Evolutionary conservation across 2,797 vertebrate species (phyloP), one percentile per base, ranked within the genome.

Genomic region (Thamnophis elegans): DNA sequence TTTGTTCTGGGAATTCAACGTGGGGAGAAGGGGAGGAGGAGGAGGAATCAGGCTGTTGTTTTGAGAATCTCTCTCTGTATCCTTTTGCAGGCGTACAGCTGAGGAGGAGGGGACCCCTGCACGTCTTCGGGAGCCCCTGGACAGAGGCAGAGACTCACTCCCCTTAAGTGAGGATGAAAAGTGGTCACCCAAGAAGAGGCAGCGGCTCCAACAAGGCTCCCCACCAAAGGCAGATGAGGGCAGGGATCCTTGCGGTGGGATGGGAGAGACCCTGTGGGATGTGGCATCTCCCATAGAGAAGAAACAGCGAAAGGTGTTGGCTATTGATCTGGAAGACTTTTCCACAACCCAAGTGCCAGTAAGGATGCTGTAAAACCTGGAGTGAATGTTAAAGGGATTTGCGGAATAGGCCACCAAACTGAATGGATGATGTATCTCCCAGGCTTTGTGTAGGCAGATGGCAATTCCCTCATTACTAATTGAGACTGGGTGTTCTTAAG

Each of bases 281-380:
- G 12, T 93, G 58, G 92, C 92, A 14, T 93, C 92, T 65, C 68
- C 92, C 20, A 93, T 93, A 86, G 92, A 93, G 68, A 93, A 91
- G 58, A 9, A 91, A 59, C 90, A 93, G 22, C 90, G 90, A 73
- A 91, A 6, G 55, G 58, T 91, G 51, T 53, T 93, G 86, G 90
- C 92, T 36, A 51, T 93, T 20, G 90, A 85, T 59, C 68, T 93
- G 68, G 86, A 91, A 42, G 92, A 93, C 56, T 88, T 91, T 32
- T 91, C 86, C 26, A 65, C 58, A 6, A 26, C 42, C 73, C 32
- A 62, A 89, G 56, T 93, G 68, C 92, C 65, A 88, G 92, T 93
- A 54, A 93, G 86, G 51, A 91, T 85, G 68, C 51, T 18, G 16
- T 12, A 62, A 54, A 89, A 53, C 22, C 42, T 28, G 85, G 85